Conservation (phyloP, 1,140 invertebrate genomes). For the Hycleus cichorii region DNA sequence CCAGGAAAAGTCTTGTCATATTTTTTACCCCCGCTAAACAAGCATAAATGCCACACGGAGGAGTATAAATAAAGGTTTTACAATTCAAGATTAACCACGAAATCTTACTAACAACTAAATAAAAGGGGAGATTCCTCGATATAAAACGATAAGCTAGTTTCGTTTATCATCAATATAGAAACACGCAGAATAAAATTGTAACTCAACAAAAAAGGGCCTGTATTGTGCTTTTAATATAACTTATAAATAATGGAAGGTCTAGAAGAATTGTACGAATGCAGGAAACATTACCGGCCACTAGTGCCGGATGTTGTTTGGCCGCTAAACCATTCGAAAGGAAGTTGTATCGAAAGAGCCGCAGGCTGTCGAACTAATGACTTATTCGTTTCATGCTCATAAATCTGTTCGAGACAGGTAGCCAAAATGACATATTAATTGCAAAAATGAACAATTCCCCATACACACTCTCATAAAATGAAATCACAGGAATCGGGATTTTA, state of each 20-base stretch:
- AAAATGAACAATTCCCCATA: slow-evolving; percentile 6
- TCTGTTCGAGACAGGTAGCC: slow-evolving; percentile 20
- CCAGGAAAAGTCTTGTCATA: slow-evolving; percentile 14
- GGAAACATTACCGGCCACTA: slow-evolving; percentile 7
- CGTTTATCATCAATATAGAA: too few species aligned
- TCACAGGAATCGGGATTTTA: too few species aligned
- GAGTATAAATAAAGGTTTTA: slow-evolving; percentile 3
- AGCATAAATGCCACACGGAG: slow-evolving; percentile 10
- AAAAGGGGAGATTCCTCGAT: too few species aligned
- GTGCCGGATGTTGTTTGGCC: slow-evolving; percentile 16
- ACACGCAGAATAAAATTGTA: too few species aligned
- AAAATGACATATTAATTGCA: slow-evolving; percentile 23
- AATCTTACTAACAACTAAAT: background rate
- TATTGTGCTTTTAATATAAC: slow-evolving; percentile 4
- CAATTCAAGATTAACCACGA: slow-evolving; percentile 9
- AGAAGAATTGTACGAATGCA: slow-evolving; percentile 4
- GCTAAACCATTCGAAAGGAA: slow-evolving; percentile 8
- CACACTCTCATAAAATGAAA: too few species aligned
- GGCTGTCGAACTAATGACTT: slow-evolving; percentile 19
- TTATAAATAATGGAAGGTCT: slow-evolving; percentile 11
- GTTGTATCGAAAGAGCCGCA: slow-evolving; percentile 19
- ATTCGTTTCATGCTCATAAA: slow-evolving; percentile 21
- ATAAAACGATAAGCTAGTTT: too few species aligned
- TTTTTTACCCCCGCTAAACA: slow-evolving; percentile 2
- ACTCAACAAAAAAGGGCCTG: too few species aligned